Evolutionary conservation across 2,888 invertebrate genomes (phyloP).

Genomic region (Acanthopleura granulata): DNA sequence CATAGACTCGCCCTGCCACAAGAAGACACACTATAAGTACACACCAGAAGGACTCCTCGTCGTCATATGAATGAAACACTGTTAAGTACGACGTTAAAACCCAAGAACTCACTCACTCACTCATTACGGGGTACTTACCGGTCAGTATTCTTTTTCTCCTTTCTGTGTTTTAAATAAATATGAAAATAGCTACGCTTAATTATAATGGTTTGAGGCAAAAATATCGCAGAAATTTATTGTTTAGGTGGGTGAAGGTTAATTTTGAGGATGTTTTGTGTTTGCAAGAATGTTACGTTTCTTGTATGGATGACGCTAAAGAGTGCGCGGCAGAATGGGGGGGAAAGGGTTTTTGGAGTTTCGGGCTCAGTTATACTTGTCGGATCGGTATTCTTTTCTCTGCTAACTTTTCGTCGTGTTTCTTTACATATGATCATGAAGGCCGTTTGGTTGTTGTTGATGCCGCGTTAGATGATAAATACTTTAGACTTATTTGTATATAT

Average conservation of each 20-base stretch:
- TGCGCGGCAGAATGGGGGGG: background rate
- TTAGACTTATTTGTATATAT: background rate
- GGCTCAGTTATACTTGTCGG: background rate
- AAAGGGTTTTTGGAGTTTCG: conserved; percentile 1
- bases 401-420: background rate
- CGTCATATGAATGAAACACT: too few relatives aligned
- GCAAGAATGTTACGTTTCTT: conserved; percentile 1
- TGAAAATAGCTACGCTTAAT: conserved; percentile 5
- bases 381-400: background rate
- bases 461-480: background rate
- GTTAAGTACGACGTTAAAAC: too few relatives aligned
- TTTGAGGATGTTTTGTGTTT: background rate
- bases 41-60: too few relatives aligned
- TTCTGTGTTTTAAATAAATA: too few relatives aligned
- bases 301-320: background rate
- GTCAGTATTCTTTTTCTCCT: too few relatives aligned
- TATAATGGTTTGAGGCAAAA: background rate
- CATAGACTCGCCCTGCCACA: too few relatives aligned
- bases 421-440: background rate
- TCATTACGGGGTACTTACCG: too few relatives aligned
- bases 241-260: background rate
- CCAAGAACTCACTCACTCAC: too few relatives aligned
- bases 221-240: background rate
- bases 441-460: background rate
- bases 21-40: too few relatives aligned